Percentiles rank a stretch among this genome's conserved stretches.
phyloP scores from a whole-genome alignment of 1,140 invertebrate genomes.

The Mya arenaria region DNA sequence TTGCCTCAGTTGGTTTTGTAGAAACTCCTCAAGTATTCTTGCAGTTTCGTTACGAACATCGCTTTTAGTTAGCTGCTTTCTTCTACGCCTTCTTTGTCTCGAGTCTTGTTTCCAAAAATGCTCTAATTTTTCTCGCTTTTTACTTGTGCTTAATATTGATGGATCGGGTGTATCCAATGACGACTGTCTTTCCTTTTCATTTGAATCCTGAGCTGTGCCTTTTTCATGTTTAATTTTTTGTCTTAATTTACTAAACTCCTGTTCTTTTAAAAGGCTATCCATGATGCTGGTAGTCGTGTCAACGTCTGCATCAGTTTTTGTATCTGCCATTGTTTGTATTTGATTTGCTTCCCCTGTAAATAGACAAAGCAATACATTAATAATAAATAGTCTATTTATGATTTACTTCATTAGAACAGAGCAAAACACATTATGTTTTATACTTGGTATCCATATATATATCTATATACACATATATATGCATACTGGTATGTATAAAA shows the following conservation, averaged over 20 bases:
- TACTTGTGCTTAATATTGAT: neutral
- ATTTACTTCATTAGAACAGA: too few relatives aligned
- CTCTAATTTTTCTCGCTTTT: conserved; percentile 39
- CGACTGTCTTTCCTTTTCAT: conserved; percentile 2
- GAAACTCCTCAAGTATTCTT: conserved; percentile 52
- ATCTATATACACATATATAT: too few relatives aligned
- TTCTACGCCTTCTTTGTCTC: neutral
- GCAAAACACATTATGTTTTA: too few relatives aligned
- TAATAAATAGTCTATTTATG: too few relatives aligned
- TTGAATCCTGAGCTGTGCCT: conserved; percentile 18
- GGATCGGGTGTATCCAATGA: conserved; percentile 28
- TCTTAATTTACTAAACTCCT: conserved; percentile 2
- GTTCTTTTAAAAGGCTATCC: neutral
- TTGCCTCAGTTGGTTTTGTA: conserved; percentile 27
- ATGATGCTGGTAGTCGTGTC: too few relatives aligned
- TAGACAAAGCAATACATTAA: too few relatives aligned
- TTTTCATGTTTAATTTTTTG: neutral
- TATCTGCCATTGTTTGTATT: too few relatives aligned
- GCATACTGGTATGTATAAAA: too few relatives aligned
- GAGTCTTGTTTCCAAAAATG: conserved; percentile 10
- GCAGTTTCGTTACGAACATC: conserved; percentile 29
- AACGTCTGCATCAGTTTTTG: too few relatives aligned
- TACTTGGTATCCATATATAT: too few relatives aligned
- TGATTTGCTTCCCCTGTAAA: too few relatives aligned
- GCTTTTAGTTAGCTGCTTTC: conserved; percentile 6